A percentile compares a stretch with the other conserved stretches of the same genome.
Conservation (phyloP, 2,888 invertebrate genomes). For the Aphodius granarius region DNA sequence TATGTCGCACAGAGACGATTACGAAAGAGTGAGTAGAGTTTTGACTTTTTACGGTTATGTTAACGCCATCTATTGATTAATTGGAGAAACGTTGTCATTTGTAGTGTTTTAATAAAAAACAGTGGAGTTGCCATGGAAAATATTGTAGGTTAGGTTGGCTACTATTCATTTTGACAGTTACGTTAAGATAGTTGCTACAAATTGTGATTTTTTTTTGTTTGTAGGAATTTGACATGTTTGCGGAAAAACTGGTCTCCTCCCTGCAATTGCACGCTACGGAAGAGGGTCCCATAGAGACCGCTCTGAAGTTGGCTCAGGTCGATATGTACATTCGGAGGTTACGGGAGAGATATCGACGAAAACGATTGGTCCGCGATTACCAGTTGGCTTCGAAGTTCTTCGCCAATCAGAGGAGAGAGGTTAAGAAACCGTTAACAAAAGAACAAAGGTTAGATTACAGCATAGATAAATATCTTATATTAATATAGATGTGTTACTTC, state of each 20-base stretch:
- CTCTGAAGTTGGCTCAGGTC: slow-evolving; percentile 87
- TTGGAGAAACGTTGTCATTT: too few species aligned
- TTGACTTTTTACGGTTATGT: neutral
- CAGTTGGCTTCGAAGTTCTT: slow-evolving; percentile 88
- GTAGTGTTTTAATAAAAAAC: too few species aligned
- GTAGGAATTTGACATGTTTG: slow-evolving; percentile 87
- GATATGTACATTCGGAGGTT: slow-evolving; percentile 87
- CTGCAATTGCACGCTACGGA: slow-evolving; percentile 78
- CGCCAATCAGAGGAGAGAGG: slow-evolving; percentile 58
- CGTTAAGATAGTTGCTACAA: too few species aligned
- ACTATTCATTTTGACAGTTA: too few species aligned
- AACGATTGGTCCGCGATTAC: slow-evolving; percentile 87
- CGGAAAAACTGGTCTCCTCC: slow-evolving; percentile 87
- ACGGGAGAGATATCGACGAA: slow-evolving; percentile 83
- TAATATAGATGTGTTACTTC: too few species aligned
- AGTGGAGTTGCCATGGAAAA: too few species aligned
- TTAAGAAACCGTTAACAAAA: slow-evolving; percentile 63
- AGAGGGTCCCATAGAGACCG: slow-evolving; percentile 88
- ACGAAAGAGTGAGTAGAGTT: slow-evolving; percentile 72
- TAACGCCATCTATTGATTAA: too few species aligned
- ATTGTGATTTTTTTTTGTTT: too few species aligned
- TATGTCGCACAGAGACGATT: slow-evolving; percentile 95
- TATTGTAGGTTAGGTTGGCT: too few species aligned
- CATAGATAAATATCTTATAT: too few species aligned
- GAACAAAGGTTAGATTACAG: slow-evolving; percentile 69